Percentiles rank a stretch among this genome's conserved stretches.
Conservation (phyloP, 2,113 vertebrate genomes). For the Pollimyrus isidori region DNA sequence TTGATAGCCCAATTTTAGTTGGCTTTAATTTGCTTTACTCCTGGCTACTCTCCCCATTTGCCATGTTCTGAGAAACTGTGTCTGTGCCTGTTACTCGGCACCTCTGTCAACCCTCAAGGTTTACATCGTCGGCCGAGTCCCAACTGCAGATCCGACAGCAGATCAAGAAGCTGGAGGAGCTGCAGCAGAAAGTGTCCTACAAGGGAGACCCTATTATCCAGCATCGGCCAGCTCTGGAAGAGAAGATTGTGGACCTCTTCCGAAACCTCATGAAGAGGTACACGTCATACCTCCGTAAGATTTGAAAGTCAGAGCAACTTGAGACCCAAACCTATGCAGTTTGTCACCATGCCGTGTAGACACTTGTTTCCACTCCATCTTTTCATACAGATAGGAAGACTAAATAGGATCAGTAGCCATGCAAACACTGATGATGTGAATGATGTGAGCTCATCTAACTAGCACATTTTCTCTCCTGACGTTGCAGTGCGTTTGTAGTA, state of each 20-base stretch:
- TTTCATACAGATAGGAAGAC: not conserved
- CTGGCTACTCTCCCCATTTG: not conserved
- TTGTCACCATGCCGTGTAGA: not conserved
- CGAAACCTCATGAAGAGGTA: constrained; percentile 97
- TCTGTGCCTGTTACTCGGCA: not conserved
- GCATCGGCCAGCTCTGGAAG: constrained; percentile 92
- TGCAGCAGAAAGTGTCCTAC: constrained; percentile 97
- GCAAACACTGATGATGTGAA: not conserved
- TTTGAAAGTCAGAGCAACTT: not conserved
- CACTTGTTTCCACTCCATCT: not conserved
- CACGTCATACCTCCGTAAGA: not conserved
- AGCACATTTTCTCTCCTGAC: not conserved
- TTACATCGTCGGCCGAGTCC: constrained; percentile 91
- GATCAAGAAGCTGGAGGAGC: constrained; percentile 94
- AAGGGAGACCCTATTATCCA: constrained; percentile 97
- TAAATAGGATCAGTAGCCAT: not conserved
- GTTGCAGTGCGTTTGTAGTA: constrained; percentile 83
- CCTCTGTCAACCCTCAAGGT: constrained; percentile 57
- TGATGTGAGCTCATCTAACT: too few relatives aligned
- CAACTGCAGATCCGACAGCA: constrained; percentile 98
- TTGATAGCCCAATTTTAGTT: not conserved
- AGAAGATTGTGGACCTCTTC: constrained; percentile 92
- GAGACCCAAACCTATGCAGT: not conserved
- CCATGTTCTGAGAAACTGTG: not conserved
- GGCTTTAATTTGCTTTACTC: not conserved